phyloP scores from a whole-genome alignment of 1,140 invertebrate species.

The Drosophila ambigua region DNA sequence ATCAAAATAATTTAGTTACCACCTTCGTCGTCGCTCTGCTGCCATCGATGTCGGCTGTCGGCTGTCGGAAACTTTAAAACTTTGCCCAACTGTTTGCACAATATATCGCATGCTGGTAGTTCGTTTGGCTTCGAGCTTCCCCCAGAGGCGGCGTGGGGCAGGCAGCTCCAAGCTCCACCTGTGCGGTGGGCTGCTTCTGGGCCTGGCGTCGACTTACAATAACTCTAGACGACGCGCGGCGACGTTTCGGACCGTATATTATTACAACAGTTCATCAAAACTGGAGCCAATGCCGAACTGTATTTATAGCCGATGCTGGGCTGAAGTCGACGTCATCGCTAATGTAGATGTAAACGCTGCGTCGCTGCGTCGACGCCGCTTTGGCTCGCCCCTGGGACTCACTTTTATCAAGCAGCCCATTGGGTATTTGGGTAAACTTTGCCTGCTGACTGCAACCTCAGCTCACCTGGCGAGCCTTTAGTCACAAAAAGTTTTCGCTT shows the following conservation, averaged over 20 bases:
- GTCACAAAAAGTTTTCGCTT: constrained; percentile 79
- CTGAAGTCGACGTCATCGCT: constrained; percentile 54
- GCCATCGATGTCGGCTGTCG: constrained; percentile 65
- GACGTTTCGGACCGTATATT: constrained; percentile 77
- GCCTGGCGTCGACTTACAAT: constrained; percentile 46
- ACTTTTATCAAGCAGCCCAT: constrained; percentile 79
- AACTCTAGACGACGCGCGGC: constrained; percentile 43
- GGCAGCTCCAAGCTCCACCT: not conserved
- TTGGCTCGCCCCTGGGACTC: constrained; percentile 52
- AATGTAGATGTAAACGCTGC: constrained; percentile 78
- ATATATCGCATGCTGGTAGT: constrained; percentile 57
- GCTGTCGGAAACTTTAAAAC: constrained; percentile 77
- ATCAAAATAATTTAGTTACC: constrained; percentile 79
- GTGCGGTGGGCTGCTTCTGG: not conserved
- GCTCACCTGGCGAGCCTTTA: constrained; percentile 60
- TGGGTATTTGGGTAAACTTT: constrained; percentile 82
- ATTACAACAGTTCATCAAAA: constrained; percentile 81
- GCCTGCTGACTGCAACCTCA: constrained; percentile 31
- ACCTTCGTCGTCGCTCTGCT: constrained; percentile 40
- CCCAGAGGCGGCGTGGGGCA: too few species aligned
- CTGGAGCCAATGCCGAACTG: constrained; percentile 32
- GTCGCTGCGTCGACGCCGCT: not conserved
- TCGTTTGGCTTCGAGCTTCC: not conserved
- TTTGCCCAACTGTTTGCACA: constrained; percentile 78
- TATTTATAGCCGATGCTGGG: constrained; percentile 43